These are phyloP conservation scores for Protonemura montana DNA, from an alignment of 2,888 invertebrate genomes.

Conservation along the genomic window DNA sequence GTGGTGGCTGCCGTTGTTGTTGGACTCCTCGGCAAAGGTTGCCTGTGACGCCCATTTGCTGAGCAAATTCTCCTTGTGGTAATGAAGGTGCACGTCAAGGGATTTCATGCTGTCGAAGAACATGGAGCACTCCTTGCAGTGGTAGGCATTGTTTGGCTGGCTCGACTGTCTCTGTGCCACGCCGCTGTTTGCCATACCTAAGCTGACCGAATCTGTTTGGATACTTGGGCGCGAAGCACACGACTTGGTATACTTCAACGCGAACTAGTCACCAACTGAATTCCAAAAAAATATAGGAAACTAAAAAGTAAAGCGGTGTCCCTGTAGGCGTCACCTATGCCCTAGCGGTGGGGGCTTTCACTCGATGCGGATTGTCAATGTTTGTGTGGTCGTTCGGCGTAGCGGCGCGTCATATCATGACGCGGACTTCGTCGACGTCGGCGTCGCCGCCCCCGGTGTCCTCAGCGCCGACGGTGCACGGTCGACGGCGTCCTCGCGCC, in stretches of 20 bases:
- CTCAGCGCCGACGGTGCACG: neutral
- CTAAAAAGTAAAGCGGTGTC: conserved; percentile 31
- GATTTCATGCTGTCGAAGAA: conserved; percentile 79
- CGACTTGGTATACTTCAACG: neutral
- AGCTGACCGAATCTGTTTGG: neutral
- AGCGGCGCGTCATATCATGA: conserved; percentile 32
- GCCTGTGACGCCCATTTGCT: conserved; percentile 74
- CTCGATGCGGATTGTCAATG: neutral
- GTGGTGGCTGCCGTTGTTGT: conserved; percentile 71
- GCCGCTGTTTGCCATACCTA: conserved; percentile 63
- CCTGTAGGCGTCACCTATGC: conserved; percentile 19
- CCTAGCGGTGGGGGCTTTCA: neutral
- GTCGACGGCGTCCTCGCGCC: neutral
- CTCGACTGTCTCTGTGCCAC: conserved; percentile 62
- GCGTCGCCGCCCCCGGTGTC: conserved; percentile 22
- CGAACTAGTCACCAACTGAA: neutral
- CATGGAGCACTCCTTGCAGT: conserved; percentile 79
- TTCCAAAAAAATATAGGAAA: conserved; percentile 25
- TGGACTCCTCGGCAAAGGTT: conserved; percentile 62
- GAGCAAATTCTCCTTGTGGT: conserved; percentile 79
- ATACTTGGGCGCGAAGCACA: neutral
- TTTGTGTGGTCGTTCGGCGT: neutral
- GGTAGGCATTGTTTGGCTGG: conserved; percentile 60
- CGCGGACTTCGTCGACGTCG: neutral
- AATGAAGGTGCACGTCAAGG: conserved; percentile 80